Conservation (phyloP, 2,888 invertebrate species). For the Subacronicta megacephala region DNA sequence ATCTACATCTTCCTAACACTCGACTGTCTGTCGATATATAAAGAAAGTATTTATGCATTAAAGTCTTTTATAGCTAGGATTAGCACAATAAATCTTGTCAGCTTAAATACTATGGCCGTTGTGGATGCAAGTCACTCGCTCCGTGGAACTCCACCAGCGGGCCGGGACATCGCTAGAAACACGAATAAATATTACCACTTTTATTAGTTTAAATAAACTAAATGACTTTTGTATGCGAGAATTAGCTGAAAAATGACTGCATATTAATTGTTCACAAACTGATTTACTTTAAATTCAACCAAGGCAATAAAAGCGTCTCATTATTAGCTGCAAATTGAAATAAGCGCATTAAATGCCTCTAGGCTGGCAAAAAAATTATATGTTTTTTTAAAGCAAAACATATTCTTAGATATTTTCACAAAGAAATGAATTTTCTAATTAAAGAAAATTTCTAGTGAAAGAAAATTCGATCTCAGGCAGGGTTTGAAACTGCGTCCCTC, state of each 20-base stretch:
- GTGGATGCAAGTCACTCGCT: slow-evolving; percentile 11
- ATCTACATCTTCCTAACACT: slow-evolving; percentile 8
- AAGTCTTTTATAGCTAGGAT: slow-evolving; percentile 25
- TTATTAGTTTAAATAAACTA: not conserved
- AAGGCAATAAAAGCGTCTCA: not conserved
- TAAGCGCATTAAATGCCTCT: slow-evolving; percentile 6
- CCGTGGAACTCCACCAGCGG: slow-evolving; percentile 24
- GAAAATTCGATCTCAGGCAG: too few species aligned
- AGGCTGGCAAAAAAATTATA: not conserved
- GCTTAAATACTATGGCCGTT: slow-evolving; percentile 24
- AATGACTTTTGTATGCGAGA: too few species aligned
- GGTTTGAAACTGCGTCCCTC: too few species aligned
- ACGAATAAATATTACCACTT: slow-evolving; percentile 28
- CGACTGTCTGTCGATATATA: slow-evolving; percentile 1
- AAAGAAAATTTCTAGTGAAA: too few species aligned
- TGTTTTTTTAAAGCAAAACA: slow-evolving; percentile 23
- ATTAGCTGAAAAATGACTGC: too few species aligned
- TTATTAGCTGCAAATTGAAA: slow-evolving; percentile 4
- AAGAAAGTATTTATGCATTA: slow-evolving; percentile 25
- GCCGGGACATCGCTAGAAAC: slow-evolving; percentile 42
- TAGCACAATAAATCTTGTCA: slow-evolving; percentile 29
- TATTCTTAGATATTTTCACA: too few species aligned
- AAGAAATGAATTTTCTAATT: too few species aligned
- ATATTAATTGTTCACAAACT: not conserved
- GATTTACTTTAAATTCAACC: not conserved